Percentiles rank a stretch among this genome's conserved stretches.
Evolutionary conservation across 2,888 invertebrate genomes (phyloP).

Genomic region (Archaeoteleia sp.): DNA sequence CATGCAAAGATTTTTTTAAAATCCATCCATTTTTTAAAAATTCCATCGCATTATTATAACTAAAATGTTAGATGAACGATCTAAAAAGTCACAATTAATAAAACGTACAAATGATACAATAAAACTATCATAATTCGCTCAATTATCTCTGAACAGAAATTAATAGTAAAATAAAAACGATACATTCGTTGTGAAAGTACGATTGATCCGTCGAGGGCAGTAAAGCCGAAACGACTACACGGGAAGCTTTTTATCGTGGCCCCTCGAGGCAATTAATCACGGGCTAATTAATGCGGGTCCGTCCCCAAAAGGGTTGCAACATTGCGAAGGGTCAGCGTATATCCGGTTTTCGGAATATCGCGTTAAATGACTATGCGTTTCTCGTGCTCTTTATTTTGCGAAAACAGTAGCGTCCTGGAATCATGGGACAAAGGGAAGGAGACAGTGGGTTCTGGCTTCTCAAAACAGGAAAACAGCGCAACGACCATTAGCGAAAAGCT

Average conservation of each 20-base stretch:
- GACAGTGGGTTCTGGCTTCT: constrained; percentile 27
- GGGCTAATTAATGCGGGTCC: constrained; percentile 64
- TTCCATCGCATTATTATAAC: too few species aligned
- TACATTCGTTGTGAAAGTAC: constrained; percentile 6
- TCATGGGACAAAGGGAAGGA: constrained; percentile 39
- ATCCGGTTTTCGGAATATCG: constrained; percentile 23
- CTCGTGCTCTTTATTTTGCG: too few species aligned
- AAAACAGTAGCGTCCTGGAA: too few species aligned
- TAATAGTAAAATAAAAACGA: constrained; percentile 4
- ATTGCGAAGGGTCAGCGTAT: constrained; percentile 23
- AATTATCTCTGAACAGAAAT: too few species aligned
- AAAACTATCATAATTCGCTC: too few species aligned
- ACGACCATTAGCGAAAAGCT: constrained; percentile 47
- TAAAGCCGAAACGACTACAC: constrained; percentile 34
- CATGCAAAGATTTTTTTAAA: too few species aligned
- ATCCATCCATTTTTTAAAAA: too few species aligned
- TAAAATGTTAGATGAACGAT: too few species aligned
- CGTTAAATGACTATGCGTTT: too few species aligned
- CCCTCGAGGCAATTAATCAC: constrained; percentile 66
- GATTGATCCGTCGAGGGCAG: constrained; percentile 29
- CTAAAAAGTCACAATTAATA: too few species aligned
- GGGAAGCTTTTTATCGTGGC: constrained; percentile 60
- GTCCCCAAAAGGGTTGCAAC: constrained; percentile 40
- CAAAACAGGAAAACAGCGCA: constrained; percentile 42
- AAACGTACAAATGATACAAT: too few species aligned